Conservation (phyloP, 2,888 invertebrate species). For the Brenthis daphne region DNA sequence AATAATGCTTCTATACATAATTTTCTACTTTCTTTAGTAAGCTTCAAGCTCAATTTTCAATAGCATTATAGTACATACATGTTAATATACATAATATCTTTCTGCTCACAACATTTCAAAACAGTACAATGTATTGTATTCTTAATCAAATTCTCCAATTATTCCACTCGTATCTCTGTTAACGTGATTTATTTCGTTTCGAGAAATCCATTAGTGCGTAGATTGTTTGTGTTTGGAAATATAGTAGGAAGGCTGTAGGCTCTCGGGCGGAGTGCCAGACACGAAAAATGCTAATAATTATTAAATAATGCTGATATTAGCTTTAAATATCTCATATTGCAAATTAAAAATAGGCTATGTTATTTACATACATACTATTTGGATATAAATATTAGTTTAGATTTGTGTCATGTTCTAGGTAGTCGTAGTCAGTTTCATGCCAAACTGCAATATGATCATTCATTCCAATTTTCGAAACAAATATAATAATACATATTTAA, state of each 20-base stretch:
- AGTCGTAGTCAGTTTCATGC: too few relatives aligned
- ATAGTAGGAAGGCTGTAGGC: constrained; percentile 43
- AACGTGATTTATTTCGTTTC: constrained; percentile 44
- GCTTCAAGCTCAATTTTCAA: too few relatives aligned
- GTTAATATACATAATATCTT: neutral
- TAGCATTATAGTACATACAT: neutral
- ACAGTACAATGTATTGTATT: constrained; percentile 18
- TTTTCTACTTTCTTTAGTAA: too few relatives aligned
- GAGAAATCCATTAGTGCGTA: constrained; percentile 53
- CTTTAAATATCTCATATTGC: neutral
- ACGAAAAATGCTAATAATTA: constrained; percentile 51
- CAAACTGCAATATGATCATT: too few relatives aligned
- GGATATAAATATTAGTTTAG: neutral
- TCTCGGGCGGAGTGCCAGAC: constrained; percentile 61
- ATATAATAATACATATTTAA: too few relatives aligned
- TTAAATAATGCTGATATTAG: constrained; percentile 26
- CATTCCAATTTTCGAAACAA: too few relatives aligned
- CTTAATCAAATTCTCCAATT: constrained; percentile 23
- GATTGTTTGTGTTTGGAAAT: constrained; percentile 55
- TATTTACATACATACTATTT: neutral
- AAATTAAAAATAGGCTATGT: neutral
- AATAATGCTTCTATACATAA: too few relatives aligned
- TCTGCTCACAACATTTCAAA: neutral
- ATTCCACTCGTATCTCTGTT: constrained; percentile 27
- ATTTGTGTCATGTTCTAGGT: too few relatives aligned